These are phyloP conservation scores for Pollenia amentaria DNA, from an alignment of 2,888 invertebrate genomes.

Conservation along the genomic window DNA sequence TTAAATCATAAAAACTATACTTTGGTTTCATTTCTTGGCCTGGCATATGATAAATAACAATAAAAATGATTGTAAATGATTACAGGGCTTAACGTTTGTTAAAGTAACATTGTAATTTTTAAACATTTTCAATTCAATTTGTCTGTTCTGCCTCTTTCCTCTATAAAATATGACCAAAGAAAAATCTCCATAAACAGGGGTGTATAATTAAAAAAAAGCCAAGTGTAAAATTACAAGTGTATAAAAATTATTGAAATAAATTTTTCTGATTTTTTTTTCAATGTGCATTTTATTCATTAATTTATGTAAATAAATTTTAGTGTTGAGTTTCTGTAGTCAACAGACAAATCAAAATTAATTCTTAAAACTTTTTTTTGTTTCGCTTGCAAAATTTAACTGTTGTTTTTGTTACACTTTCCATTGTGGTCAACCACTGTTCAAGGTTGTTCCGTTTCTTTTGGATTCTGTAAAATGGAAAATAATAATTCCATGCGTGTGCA, in stretches of 20 bases:
- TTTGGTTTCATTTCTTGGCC: conserved; percentile 35
- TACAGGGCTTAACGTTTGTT: conserved; percentile 69
- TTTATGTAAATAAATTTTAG: conserved; percentile 64
- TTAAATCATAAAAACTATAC: conserved; percentile 30
- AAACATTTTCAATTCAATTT: conserved; percentile 66
- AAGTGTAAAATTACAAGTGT: conserved; percentile 72
- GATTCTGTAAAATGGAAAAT: conserved; percentile 26
- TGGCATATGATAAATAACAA: conserved; percentile 72
- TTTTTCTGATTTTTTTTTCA: conserved; percentile 36
- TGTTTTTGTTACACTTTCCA: conserved; percentile 58
- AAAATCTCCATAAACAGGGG: conserved; percentile 28
- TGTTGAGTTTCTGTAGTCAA: conserved; percentile 51
- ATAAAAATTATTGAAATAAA: conserved; percentile 51
- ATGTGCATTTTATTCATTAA: conserved; percentile 40
- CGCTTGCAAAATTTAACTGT: conserved; percentile 78
- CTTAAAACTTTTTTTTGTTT: conserved; percentile 57
- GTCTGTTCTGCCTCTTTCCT: conserved; percentile 43
- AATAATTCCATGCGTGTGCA: conserved; percentile 78
- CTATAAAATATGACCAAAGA: background rate
- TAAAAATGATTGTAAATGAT: conserved; percentile 73
- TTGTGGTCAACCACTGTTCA: conserved; percentile 52
- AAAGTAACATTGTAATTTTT: conserved; percentile 70
- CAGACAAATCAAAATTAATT: conserved; percentile 52
- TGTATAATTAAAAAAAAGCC: conserved; percentile 67
- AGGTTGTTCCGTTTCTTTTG: conserved; percentile 32